A percentile compares a stretch with the other conserved stretches of the same genome.
Evolutionary conservation across 2,797 vertebrate genomes (phyloP).

Genomic region (Lindbergichthys nudifrons): DNA sequence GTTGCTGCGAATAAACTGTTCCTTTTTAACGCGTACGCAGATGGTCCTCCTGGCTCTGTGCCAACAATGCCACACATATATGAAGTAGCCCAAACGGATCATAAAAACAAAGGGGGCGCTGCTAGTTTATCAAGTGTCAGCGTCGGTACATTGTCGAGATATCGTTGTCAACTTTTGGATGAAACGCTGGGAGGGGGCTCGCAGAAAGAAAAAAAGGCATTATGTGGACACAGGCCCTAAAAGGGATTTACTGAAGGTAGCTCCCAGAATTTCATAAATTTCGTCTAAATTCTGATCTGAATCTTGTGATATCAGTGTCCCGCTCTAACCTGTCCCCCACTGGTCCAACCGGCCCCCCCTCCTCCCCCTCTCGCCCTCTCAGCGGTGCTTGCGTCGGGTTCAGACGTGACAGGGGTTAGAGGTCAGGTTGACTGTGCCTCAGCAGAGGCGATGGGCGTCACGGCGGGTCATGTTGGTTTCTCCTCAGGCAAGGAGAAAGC

Average conservation of each 20-base stretch:
- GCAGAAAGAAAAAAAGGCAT: not conserved
- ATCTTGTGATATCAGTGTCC: slow-evolving; percentile 59
- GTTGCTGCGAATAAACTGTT: too few relatives aligned
- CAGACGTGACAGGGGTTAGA: slow-evolving; percentile 82
- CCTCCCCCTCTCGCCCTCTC: slow-evolving; percentile 73
- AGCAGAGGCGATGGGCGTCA: slow-evolving; percentile 80
- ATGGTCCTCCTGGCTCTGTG: too few relatives aligned
- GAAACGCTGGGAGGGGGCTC: too few relatives aligned
- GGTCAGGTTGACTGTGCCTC: slow-evolving; percentile 81
- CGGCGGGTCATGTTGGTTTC: slow-evolving; percentile 80
- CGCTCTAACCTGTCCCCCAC: slow-evolving; percentile 67
- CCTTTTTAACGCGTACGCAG: too few relatives aligned
- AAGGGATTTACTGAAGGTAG: slow-evolving; percentile 28
- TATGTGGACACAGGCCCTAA: not conserved
- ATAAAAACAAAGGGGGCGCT: too few relatives aligned
- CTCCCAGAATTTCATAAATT: slow-evolving; percentile 49
- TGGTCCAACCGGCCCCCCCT: slow-evolving; percentile 55
- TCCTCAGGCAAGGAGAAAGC: slow-evolving; percentile 95
- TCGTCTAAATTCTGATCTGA: slow-evolving; percentile 60
- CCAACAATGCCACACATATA: too few relatives aligned
- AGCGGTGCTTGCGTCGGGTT: slow-evolving; percentile 83
- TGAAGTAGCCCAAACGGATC: too few relatives aligned
- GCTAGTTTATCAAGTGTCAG: too few relatives aligned
- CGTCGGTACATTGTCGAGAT: too few relatives aligned
- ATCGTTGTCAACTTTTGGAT: too few relatives aligned